A percentile compares a stretch with the other conserved stretches of the same genome.
These are phyloP conservation scores for Synergus japonicus DNA, from an alignment of 2,888 invertebrate species.

Conservation along the genomic window DNA sequence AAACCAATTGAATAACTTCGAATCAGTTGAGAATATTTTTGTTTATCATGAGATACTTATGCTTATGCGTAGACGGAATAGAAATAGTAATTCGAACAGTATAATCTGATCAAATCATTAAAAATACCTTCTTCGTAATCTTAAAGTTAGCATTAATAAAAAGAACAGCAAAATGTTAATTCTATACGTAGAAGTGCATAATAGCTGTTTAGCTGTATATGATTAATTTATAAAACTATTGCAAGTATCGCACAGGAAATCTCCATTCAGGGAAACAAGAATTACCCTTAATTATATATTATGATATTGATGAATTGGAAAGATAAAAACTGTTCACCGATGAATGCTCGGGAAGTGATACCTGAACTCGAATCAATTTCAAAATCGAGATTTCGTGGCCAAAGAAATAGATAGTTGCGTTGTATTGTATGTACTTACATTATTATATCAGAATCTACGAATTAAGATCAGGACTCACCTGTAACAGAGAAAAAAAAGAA, in stretches of 20 bases:
- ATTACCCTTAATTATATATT: conserved; percentile 35
- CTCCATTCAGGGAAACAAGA: conserved; percentile 14
- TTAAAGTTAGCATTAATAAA: neutral
- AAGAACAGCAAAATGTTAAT: conserved; percentile 9
- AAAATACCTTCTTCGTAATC: neutral
- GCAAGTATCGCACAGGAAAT: neutral
- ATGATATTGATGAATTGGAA: conserved; percentile 2
- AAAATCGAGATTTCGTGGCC: conserved; percentile 22
- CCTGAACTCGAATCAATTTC: neutral
- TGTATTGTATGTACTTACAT: conserved; percentile 1
- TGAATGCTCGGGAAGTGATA: conserved; percentile 5
- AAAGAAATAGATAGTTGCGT: neutral
- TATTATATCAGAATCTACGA: neutral
- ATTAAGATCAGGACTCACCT: conserved; percentile 26
- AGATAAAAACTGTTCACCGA: neutral
- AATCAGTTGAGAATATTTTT: neutral
- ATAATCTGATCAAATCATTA: conserved; percentile 9
- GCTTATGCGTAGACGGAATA: neutral
- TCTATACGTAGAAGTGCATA: neutral
- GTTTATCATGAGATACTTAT: neutral
- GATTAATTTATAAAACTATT: neutral
- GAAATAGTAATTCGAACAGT: neutral
- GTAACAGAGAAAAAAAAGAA: conserved; percentile 4
- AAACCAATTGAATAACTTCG: neutral
- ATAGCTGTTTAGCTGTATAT: neutral